Conservation (phyloP, 2,797 vertebrate genomes). For the Argentina silus region DNA sequence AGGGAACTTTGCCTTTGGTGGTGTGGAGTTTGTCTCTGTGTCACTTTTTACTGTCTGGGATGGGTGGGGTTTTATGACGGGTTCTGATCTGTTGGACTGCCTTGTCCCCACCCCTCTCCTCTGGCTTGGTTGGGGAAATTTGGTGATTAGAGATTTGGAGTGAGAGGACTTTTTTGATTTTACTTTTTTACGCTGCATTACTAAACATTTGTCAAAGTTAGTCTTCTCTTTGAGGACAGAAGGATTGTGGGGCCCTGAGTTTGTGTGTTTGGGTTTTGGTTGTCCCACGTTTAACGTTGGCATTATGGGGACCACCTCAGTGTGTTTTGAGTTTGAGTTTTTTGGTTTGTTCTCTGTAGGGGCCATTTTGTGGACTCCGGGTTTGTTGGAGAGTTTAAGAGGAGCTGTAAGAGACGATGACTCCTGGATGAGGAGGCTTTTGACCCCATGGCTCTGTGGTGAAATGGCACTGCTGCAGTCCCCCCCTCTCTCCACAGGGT, state of each 20-base stretch:
- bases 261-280: background rate
- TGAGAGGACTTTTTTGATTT: background rate
- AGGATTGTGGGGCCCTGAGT: background rate
- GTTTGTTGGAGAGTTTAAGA: constrained; percentile 8
- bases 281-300: background rate
- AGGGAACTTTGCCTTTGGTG: background rate
- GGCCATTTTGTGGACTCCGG: background rate
- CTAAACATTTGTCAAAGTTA: background rate
- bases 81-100: background rate
- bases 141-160: background rate
- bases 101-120: background rate
- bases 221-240: background rate
- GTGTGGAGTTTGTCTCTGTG: background rate
- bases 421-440: background rate
- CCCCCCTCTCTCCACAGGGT: background rate
- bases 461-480: background rate
- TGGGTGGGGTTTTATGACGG: background rate
- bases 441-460: background rate
- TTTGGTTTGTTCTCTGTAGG: background rate
- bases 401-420: fast-evolving
- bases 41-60: background rate
- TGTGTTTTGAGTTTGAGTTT: background rate
- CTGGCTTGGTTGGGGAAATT: background rate
- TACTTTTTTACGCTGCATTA: background rate
- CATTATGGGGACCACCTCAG: background rate